These are phyloP conservation scores for Halichondria panicea DNA, from an alignment of 37 sponge, comb jelly and placozoan species.

Conservation along the genomic window DNA sequence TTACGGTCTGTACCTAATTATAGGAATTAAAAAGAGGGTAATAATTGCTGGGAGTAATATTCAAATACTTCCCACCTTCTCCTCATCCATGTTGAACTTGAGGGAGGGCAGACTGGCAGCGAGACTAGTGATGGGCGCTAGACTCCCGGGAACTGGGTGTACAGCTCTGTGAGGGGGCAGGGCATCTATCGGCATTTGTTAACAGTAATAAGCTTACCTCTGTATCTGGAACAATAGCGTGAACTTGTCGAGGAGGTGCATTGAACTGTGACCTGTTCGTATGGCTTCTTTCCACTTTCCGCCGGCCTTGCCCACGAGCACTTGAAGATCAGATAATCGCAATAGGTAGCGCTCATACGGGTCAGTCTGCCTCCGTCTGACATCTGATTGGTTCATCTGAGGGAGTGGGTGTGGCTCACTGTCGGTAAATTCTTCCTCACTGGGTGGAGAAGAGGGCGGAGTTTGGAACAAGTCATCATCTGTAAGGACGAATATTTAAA, in stretches of 20 bases:
- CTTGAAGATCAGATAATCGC: constrained; percentile 71
- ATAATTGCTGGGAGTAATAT: background rate
- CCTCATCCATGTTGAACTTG: constrained; percentile 80
- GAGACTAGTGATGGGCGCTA: constrained; percentile 31
- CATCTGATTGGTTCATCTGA: background rate
- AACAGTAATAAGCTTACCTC: constrained; percentile 65
- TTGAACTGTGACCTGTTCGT: background rate
- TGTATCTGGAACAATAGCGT: constrained; percentile 65
- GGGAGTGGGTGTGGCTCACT: background rate
- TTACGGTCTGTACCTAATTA: constrained; percentile 35
- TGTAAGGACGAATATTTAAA: no score
- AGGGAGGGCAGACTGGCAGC: constrained; percentile 69
- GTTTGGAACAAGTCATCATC: constrained; percentile 61
- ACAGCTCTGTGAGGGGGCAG: no score
- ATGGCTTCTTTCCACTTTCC: constrained; percentile 26
- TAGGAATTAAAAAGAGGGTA: background rate
- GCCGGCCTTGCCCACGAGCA: constrained; percentile 45
- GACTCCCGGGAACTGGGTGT: no score
- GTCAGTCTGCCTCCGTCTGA: constrained; percentile 7
- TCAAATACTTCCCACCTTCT: constrained; percentile 52
- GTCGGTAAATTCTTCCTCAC: constrained; percentile 16
- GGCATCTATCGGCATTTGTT: no score
- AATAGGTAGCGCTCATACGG: constrained; percentile 63
- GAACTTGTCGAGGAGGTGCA: constrained; percentile 79
- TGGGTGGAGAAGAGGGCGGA: constrained; percentile 76